phyloP scores from a whole-genome alignment of 2,797 vertebrate species.

The Phoxinus dragarum region DNA sequence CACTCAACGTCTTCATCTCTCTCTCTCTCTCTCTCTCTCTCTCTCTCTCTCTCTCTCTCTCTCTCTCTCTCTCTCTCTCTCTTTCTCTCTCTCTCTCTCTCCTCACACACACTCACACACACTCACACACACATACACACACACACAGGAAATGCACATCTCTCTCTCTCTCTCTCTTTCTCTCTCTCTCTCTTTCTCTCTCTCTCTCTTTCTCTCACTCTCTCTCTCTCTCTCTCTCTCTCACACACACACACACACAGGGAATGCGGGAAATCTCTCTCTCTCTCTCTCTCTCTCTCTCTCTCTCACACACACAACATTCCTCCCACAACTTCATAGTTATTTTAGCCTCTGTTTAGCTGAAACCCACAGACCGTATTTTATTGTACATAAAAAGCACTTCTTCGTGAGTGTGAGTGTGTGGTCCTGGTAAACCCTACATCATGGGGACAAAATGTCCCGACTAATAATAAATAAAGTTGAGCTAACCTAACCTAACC shows the following conservation, averaged over 20 bases:
- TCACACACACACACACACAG: no score
- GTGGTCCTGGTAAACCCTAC: not conserved
- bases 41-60: conserved; percentile 6
- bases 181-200: no score
- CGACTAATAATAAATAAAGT: no score
- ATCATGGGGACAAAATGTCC: no score
- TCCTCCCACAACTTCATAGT: conserved; percentile 49
- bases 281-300: not conserved
- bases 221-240: no score
- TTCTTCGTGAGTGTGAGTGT: not conserved
- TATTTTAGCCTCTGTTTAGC: conserved; percentile 43
- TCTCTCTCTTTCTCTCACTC: no score
- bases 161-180: no score
- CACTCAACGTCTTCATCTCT: conserved; percentile 46
- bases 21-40: conserved; percentile 2
- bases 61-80: conserved; percentile 27
- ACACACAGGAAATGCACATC: no score
- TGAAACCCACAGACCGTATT: conserved; percentile 5
- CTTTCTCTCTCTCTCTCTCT: conserved; percentile 25
- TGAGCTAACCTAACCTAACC: no score
- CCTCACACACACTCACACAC: no score
- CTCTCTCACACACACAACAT: conserved; percentile 39
- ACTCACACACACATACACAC: no score
- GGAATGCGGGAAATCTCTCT: no score
- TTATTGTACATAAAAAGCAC: conserved; percentile 8